Percentiles rank a stretch among this genome's conserved stretches.
Evolutionary conservation across 2,113 vertebrate genomes (phyloP).

Genomic region (cat (Felis catus)): DNA sequence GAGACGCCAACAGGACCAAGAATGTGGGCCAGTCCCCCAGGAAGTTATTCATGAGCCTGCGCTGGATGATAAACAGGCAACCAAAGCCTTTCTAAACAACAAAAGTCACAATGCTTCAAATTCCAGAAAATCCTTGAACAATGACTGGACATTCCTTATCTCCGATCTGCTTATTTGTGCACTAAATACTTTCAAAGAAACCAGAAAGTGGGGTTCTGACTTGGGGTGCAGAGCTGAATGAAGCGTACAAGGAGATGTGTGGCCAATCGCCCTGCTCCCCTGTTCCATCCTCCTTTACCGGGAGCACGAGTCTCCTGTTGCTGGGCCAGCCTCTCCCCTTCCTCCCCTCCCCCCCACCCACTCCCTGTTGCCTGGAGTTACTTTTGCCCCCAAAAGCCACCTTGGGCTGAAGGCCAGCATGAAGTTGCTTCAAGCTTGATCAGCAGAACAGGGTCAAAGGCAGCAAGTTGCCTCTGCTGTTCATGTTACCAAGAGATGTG

Average conservation of each 20-base stretch:
- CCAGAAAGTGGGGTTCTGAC: neutral
- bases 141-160: constrained; percentile 76
- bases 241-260: neutral
- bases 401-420: rapidly evolving
- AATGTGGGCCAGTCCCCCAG: constrained; percentile 82
- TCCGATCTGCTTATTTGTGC: constrained; percentile 69
- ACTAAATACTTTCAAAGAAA: constrained; percentile 78
- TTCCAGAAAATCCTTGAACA: constrained; percentile 85
- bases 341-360: too few species aligned
- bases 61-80: constrained; percentile 84
- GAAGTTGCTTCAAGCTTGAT: neutral
- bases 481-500: neutral
- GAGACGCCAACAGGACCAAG: constrained; percentile 82
- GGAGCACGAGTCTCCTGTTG: rapidly evolving
- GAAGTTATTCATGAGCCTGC: constrained; percentile 86
- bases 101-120: constrained; percentile 84
- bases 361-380: rapidly evolving
- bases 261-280: rapidly evolving
- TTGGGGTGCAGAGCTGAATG: neutral
- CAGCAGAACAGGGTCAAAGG: neutral
- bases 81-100: constrained; percentile 79
- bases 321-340: too few species aligned
- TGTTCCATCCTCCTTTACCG: rapidly evolving
- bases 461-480: neutral
- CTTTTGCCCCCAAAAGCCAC: too few species aligned